phyloP scores from a whole-genome alignment of 2,797 vertebrate species.

The Linurgus olivaceus region DNA sequence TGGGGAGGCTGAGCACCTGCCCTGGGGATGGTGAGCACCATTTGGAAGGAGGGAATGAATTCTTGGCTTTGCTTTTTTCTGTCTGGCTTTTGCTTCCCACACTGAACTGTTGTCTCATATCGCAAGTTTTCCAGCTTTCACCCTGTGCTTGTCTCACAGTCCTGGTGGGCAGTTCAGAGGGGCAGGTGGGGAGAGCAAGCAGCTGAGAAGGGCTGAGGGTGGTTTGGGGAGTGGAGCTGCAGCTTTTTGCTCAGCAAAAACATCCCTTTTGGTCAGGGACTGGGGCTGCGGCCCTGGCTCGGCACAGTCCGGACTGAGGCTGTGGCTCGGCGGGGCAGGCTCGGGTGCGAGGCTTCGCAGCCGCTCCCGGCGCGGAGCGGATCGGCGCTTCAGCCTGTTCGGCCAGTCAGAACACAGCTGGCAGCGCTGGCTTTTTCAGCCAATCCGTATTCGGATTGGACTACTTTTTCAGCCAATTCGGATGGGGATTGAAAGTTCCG shows the following conservation, averaged over 20 bases:
- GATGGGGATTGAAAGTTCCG: neutral
- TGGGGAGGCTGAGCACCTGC: too few species aligned
- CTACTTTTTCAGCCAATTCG: neutral
- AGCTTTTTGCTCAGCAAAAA: neutral
- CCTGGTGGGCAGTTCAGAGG: too few species aligned
- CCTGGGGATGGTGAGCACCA: neutral
- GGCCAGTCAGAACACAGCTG: neutral
- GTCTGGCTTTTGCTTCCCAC: neutral
- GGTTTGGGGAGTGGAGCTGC: neutral
- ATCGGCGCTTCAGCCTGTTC: neutral
- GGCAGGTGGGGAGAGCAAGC: too few species aligned
- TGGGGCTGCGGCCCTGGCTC: too few species aligned
- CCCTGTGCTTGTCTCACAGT: neutral
- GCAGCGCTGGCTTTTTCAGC: neutral
- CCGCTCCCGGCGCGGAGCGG: neutral
- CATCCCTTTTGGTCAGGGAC: neutral
- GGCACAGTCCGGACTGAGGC: too few species aligned
- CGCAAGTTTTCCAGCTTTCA: neutral
- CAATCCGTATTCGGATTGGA: neutral
- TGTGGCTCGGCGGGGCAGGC: too few species aligned
- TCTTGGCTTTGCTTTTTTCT: neutral
- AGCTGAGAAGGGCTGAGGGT: neutral
- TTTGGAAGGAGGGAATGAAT: neutral
- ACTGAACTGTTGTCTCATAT: neutral
- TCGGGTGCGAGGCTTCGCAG: too few species aligned